A percentile compares a stretch with the other conserved stretches of the same genome.
These are phyloP conservation scores for Spodoptera littoralis DNA, from an alignment of 2,888 invertebrate genomes.

Conservation along the genomic window DNA sequence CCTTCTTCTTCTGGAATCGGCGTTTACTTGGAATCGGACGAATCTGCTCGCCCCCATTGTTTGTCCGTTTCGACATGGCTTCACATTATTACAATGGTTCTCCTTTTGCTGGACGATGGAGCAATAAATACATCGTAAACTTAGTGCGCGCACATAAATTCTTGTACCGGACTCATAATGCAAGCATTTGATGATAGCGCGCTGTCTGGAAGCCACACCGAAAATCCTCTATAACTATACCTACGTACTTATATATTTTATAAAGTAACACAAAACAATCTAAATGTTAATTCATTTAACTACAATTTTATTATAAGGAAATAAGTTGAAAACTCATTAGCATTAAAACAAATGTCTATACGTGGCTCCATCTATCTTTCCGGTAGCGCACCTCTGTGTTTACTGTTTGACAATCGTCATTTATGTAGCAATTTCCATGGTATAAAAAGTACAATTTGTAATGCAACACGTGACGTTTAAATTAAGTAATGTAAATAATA, in stretches of 20 bases:
- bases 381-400: slow-evolving; percentile 44
- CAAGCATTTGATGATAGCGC: slow-evolving; percentile 62
- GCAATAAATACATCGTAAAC: slow-evolving; percentile 77
- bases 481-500: slow-evolving; percentile 46
- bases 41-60: slow-evolving; percentile 72
- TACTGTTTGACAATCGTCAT: slow-evolving; percentile 52
- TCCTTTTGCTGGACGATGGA: slow-evolving; percentile 63
- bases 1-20: slow-evolving; percentile 74
- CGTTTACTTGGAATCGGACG: slow-evolving; percentile 72
- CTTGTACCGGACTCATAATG: slow-evolving; percentile 62
- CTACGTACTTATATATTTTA: slow-evolving; percentile 1
- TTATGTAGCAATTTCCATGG: slow-evolving; percentile 36
- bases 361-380: slow-evolving; percentile 64
- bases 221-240: slow-evolving; percentile 15
- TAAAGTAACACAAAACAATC: slow-evolving; percentile 18
- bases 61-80: slow-evolving; percentile 69
- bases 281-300: slow-evolving; percentile 23
- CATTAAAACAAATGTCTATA: slow-evolving; percentile 34
- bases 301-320: slow-evolving; percentile 23
- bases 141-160: slow-evolving; percentile 71
- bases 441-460: slow-evolving; percentile 36
- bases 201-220: slow-evolving; percentile 27
- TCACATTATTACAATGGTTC: slow-evolving; percentile 65
- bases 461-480: slow-evolving; percentile 41
- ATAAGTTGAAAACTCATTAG: slow-evolving; percentile 33